phyloP scores from a whole-genome alignment of 2,113 vertebrate genomes.

The Pandion haliaetus region DNA sequence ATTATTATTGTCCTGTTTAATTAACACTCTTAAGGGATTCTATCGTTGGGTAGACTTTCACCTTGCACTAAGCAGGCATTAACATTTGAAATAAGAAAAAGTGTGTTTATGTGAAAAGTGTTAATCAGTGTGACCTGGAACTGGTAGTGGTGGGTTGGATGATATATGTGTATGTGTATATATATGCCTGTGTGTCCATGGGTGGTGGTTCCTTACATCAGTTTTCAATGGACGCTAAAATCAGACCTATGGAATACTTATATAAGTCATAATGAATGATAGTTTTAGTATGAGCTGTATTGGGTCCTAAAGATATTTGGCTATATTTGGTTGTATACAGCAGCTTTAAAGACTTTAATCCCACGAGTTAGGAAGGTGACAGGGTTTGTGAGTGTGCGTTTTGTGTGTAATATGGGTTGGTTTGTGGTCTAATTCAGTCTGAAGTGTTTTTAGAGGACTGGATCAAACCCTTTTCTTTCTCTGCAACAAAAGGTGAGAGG shows the following conservation, averaged over 20 bases:
- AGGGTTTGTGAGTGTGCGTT: not conserved
- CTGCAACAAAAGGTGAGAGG: not conserved
- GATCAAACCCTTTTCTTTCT: not conserved
- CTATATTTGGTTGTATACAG: not conserved
- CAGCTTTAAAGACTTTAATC: not conserved
- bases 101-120: slow-evolving; percentile 29
- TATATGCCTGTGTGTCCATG: not conserved
- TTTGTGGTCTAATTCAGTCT: not conserved
- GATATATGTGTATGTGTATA: not conserved
- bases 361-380: not conserved
- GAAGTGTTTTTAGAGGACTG: not conserved
- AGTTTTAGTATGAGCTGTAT: not conserved
- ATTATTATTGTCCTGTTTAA: slow-evolving; percentile 69
- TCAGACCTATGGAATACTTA: not conserved
- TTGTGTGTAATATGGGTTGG: not conserved
- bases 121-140: not conserved
- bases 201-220: not conserved
- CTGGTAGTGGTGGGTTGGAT: not conserved
- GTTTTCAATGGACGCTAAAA: not conserved
- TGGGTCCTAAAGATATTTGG: not conserved
- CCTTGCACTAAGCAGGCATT: slow-evolving; percentile 50
- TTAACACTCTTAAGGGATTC: slow-evolving; percentile 57
- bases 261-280: not conserved
- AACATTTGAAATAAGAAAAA: slow-evolving; percentile 31
- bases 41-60: slow-evolving; percentile 25